Evolutionary conservation across 2,888 invertebrate species (phyloP), one percentile per base, ranked within the genome.

Genomic region (Pasiphila rectangulata): DNA sequence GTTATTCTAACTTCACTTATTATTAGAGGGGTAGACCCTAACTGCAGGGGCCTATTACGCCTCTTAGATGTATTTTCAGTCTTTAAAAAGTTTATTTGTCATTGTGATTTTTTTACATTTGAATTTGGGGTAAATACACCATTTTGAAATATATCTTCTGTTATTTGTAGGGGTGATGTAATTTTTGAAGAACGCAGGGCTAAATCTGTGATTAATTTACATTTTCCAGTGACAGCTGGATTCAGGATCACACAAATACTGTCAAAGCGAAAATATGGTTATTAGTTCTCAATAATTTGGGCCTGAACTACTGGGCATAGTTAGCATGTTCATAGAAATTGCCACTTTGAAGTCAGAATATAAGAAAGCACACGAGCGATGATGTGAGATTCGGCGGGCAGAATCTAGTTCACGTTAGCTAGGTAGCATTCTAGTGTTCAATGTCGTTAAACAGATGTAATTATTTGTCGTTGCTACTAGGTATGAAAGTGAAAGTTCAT

Each of bases 401-500:
- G 9, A 32, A 32, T n/a, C 30, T 32, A 9, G 17, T 19, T 5
- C 5, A 9, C 16, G n/a, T n/a, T 4, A 17, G 17, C 17, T 21
- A 32, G 2, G n/a, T 32, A 9, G 10, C 16, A 12, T 43, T 19
- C 15, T 27, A 38, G 38, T 25, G 32, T 48, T 42, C 21, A 38
- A 19, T 37, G 15, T 20, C 10, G 20, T 13, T 12, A 12, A 10
- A 27, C 13, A 6, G 15, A 15, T 32, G 25, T 39, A 6, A 13
- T 17, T 17, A 9, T 20, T 25, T 12, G 10, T 15, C 6, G 17
- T 10, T 7, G n/a, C 17, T 2, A 15, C 17, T 25, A 13, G 32
- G 44, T 45, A 34, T 9, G n/a, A n/a, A n/a, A n/a, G n/a, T 7
- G 30, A 64, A 57, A 51, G 55, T 57, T 59, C 54, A 56, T 50